Evolutionary conservation across 2,888 invertebrate genomes (phyloP).

Genomic region (Nebria brevicollis): DNA sequence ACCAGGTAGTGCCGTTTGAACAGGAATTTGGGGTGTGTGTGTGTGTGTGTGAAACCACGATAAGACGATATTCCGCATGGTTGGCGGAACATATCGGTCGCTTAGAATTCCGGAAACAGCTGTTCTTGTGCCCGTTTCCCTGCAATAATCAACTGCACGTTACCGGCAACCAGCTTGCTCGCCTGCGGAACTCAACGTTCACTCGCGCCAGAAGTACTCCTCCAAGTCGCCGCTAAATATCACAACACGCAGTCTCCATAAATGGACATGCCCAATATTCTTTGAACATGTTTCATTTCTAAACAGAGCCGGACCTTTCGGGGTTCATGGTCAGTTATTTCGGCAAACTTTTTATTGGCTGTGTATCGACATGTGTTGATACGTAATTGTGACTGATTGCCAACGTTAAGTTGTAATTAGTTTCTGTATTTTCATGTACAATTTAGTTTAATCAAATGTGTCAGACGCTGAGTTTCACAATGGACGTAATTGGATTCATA

Average conservation of each 20-base stretch:
- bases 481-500: too few species aligned
- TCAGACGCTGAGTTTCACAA: too few species aligned
- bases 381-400: background rate
- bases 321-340: background rate
- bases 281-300: background rate
- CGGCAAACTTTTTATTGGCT: background rate
- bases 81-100: background rate
- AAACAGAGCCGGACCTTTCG: background rate
- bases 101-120: background rate
- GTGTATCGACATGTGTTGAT: background rate
- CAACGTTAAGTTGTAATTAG: too few species aligned
- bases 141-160: background rate
- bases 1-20: background rate
- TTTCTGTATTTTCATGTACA: too few species aligned
- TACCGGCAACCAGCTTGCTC: background rate
- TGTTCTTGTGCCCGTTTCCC: slow-evolving; percentile 1
- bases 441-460: too few species aligned
- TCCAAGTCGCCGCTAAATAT: background rate
- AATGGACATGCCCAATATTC: background rate
- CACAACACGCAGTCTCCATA: background rate
- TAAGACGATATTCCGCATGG: background rate
- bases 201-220: background rate
- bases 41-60: background rate
- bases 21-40: background rate
- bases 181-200: background rate